These are phyloP conservation scores for Fratercula arctica DNA, from an alignment of 2,797 vertebrate species.

Conservation along the genomic window DNA sequence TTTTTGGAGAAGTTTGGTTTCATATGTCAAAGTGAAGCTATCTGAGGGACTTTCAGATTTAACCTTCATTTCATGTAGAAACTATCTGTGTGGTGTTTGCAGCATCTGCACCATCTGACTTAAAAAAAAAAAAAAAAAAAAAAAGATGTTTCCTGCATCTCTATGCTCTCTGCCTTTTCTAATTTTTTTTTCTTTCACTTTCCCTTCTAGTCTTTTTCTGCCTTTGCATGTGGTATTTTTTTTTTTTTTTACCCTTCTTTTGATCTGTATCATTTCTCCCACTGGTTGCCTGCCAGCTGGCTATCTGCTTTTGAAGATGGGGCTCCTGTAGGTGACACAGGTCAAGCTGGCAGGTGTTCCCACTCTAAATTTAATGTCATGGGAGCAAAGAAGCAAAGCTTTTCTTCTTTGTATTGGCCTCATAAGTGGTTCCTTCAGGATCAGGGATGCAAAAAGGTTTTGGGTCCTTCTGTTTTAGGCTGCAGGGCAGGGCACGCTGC, in stretches of 20 bases:
- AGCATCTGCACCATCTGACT: background rate
- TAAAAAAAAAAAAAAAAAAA: background rate
- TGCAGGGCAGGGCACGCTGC: background rate
- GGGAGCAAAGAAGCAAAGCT: background rate
- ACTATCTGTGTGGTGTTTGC: background rate
- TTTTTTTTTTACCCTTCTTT: background rate
- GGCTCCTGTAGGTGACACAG: background rate
- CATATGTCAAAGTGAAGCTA: background rate
- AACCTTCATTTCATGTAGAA: background rate
- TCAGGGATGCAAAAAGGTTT: background rate
- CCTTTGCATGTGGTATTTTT: background rate
- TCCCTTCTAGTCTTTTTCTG: background rate
- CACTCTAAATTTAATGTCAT: background rate
- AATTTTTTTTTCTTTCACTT: background rate
- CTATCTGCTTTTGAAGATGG: background rate
- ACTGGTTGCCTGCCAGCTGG: background rate
- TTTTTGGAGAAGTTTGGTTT: background rate
- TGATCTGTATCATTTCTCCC: background rate
- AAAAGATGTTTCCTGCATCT: background rate
- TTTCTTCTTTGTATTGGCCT: background rate
- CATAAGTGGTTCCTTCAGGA: background rate
- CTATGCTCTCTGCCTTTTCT: background rate
- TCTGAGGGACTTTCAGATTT: background rate
- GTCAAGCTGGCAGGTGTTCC: background rate
- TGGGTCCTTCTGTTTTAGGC: background rate